Evolutionary conservation across 2,797 vertebrate species (phyloP).

Genomic region (Gallinago solitaria): DNA sequence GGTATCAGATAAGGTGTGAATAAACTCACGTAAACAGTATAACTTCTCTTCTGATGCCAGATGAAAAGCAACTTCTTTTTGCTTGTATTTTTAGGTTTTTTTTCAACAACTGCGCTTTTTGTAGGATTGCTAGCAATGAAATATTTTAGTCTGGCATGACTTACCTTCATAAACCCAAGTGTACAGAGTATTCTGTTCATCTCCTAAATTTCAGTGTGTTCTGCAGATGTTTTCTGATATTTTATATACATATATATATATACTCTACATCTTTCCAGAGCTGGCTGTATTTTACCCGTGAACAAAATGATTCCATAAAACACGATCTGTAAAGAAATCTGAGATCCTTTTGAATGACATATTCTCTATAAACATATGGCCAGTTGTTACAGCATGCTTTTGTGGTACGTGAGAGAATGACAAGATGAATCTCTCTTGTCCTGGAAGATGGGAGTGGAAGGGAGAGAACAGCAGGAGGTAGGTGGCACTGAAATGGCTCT

Average conservation of each 20-base stretch:
- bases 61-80: neutral
- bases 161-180: neutral
- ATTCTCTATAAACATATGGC: fast-evolving
- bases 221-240: neutral
- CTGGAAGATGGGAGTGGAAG: neutral
- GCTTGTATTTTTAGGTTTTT: neutral
- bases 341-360: neutral
- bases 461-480: neutral
- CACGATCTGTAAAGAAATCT: neutral
- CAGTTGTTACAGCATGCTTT: neutral
- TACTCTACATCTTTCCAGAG: neutral
- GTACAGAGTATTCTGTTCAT: neutral
- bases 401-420: neutral
- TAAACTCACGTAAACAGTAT: neutral
- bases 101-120: neutral
- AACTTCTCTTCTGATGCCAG: neutral
- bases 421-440: neutral
- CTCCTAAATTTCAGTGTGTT: neutral
- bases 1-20: neutral
- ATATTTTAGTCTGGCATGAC: neutral
- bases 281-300: neutral
- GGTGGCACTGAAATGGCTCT: neutral
- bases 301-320: neutral
- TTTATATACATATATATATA: neutral
- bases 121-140: neutral